These are phyloP conservation scores for Bagarius yarrelli DNA, from an alignment of 2,113 vertebrate genomes.

Conservation along the genomic window DNA sequence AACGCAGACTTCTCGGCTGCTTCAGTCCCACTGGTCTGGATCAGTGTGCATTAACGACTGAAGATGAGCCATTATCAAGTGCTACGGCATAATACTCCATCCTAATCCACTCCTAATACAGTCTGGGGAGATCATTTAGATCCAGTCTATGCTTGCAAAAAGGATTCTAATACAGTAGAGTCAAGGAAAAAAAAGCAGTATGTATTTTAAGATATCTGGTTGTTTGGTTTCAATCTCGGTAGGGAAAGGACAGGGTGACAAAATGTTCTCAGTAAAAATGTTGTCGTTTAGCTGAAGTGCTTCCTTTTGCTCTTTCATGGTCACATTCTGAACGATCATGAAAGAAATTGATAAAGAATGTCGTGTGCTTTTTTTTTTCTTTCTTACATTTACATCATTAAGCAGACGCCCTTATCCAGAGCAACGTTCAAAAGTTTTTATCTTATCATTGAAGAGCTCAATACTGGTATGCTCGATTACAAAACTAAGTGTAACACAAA, in stretches of 20 bases:
- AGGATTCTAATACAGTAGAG: slow-evolving; percentile 1
- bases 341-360: not conserved
- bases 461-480: no score
- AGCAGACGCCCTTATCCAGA: no score
- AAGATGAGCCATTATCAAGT: slow-evolving; percentile 40
- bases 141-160: slow-evolving; percentile 9
- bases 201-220: not conserved
- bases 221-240: not conserved
- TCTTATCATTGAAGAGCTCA: no score
- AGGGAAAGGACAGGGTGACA: no score
- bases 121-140: slow-evolving; percentile 26
- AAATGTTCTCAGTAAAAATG: not conserved
- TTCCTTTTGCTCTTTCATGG: not conserved
- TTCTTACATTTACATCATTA: no score
- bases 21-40: slow-evolving; percentile 37
- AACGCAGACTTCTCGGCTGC: slow-evolving; percentile 14
- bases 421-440: no score
- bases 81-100: slow-evolving; percentile 36
- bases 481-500: no score
- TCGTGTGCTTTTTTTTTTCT: not conserved
- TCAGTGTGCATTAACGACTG: slow-evolving; percentile 38
- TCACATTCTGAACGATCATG: not conserved
- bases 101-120: slow-evolving; percentile 31
- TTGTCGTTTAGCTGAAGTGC: not conserved
- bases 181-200: not conserved